phyloP scores from a whole-genome alignment of 2,797 vertebrate species.

The Neostethus bicornis region DNA sequence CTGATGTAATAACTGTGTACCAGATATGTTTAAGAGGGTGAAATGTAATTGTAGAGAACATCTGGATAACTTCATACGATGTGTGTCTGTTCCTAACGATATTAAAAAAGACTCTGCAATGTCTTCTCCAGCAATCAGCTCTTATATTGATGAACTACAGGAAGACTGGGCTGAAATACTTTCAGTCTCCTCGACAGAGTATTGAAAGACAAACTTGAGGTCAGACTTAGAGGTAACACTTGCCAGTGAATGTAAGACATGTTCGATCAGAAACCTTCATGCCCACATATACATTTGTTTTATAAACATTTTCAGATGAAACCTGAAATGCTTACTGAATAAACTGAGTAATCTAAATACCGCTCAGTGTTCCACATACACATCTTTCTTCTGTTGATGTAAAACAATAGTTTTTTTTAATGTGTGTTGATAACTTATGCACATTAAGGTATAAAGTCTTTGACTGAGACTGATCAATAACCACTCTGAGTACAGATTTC shows the following conservation, averaged over 20 bases:
- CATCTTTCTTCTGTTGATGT: slow-evolving; percentile 15
- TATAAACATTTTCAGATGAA: no score
- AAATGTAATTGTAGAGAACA: slow-evolving; percentile 74
- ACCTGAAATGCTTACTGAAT: slow-evolving; percentile 10
- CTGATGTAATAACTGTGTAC: slow-evolving; percentile 48
- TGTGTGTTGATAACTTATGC: slow-evolving; percentile 61
- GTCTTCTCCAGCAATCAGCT: slow-evolving; percentile 62
- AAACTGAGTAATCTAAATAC: not conserved
- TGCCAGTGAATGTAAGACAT: no score
- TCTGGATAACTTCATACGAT: slow-evolving; percentile 67
- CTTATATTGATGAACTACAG: slow-evolving; percentile 53
- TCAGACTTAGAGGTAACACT: no score
- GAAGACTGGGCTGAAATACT: slow-evolving; percentile 29
- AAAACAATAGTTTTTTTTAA: slow-evolving; percentile 42
- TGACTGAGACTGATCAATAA: slow-evolving; percentile 78
- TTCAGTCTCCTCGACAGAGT: slow-evolving; percentile 37
- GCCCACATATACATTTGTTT: no score
- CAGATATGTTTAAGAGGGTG: slow-evolving; percentile 58
- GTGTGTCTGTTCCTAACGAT: slow-evolving; percentile 75
- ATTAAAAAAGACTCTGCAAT: slow-evolving; percentile 78
- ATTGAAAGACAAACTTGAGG: no score
- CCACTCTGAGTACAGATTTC: slow-evolving; percentile 75
- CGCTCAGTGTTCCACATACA: slow-evolving; percentile 2
- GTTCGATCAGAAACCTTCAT: no score
- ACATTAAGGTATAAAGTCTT: slow-evolving; percentile 60